Percentiles rank a stretch among this genome's conserved stretches.
These are phyloP conservation scores for Aurelia coerulea DNA, from an alignment of 30 jellyfish, hydroid and myxozoan species.

Conservation along the genomic window DNA sequence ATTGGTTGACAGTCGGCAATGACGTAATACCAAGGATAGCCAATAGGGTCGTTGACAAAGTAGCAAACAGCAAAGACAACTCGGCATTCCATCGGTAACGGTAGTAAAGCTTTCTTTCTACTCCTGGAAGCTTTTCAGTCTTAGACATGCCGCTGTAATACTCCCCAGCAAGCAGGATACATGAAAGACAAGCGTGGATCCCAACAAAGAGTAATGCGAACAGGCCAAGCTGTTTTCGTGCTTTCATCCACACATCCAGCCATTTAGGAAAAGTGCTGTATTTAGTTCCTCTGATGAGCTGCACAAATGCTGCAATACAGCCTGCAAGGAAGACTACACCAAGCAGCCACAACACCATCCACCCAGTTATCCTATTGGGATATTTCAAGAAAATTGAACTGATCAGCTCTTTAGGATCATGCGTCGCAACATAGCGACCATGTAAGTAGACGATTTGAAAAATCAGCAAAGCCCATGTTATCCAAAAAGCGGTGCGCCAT, in stretches of 20 bases:
- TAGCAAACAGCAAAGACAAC: slow-evolving; percentile 61
- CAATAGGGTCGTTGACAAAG: slow-evolving; percentile 56
- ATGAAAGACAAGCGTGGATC: slow-evolving; percentile 73
- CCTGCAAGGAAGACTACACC: slow-evolving; percentile 65
- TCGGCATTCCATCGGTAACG: slow-evolving; percentile 68
- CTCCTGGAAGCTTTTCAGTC: background rate
- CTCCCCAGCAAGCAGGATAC: slow-evolving; percentile 68
- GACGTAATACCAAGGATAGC: slow-evolving; percentile 76
- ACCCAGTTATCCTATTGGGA: slow-evolving; percentile 46
- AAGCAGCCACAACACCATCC: slow-evolving; percentile 60
- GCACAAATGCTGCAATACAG: slow-evolving; percentile 60
- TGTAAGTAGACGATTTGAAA: too few species aligned
- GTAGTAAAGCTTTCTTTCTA: slow-evolving; percentile 14
- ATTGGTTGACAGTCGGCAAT: slow-evolving; percentile 74
- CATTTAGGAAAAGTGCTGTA: slow-evolving; percentile 60
- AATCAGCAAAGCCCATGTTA: slow-evolving; percentile 11
- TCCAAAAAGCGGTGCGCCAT: slow-evolving; percentile 61
- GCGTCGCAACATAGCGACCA: too few species aligned
- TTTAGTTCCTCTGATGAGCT: slow-evolving; percentile 58
- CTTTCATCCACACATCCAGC: slow-evolving; percentile 82
- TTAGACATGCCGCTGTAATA: slow-evolving; percentile 27
- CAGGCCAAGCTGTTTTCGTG: slow-evolving; percentile 86
- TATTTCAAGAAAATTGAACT: slow-evolving; percentile 19
- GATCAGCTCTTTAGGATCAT: too few species aligned
- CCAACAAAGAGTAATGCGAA: slow-evolving; percentile 52